Conservation (phyloP, 2,113 vertebrate species). For the Sylvia atricapilla region DNA sequence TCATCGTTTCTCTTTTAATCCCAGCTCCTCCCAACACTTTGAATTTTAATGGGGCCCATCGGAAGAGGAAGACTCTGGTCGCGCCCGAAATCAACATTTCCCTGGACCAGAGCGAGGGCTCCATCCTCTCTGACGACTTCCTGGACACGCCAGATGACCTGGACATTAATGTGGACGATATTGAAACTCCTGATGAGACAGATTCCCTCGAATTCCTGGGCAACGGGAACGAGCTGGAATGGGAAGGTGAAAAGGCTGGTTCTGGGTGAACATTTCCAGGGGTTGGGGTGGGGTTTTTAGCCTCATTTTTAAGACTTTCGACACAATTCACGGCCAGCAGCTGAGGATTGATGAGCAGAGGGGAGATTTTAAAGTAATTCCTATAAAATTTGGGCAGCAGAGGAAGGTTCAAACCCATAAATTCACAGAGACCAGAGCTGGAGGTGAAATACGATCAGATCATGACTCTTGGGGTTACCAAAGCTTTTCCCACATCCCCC, state of each 20-base stretch:
- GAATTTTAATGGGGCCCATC: constrained; percentile 78
- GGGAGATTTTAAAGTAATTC: not conserved
- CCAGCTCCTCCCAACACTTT: constrained; percentile 85
- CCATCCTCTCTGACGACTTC: constrained; percentile 91
- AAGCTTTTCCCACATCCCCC: fast-evolving
- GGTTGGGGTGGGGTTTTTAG: not conserved
- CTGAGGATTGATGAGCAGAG: not conserved
- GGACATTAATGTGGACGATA: constrained; percentile 96
- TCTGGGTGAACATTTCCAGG: not conserved
- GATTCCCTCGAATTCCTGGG: constrained; percentile 95
- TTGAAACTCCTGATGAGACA: constrained; percentile 94
- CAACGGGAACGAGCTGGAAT: constrained; percentile 92
- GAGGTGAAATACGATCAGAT: fast-evolving
- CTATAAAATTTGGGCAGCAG: not conserved
- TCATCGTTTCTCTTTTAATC: not conserved
- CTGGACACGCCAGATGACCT: constrained; percentile 93
- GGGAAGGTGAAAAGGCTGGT: constrained; percentile 83
- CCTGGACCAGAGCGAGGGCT: constrained; percentile 95
- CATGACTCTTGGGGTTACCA: fast-evolving
- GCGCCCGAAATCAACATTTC: constrained; percentile 97
- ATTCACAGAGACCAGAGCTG: not conserved
- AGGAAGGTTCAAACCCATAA: not conserved
- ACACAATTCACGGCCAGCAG: not conserved
- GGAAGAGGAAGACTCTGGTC: constrained; percentile 87
- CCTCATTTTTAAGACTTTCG: not conserved